Base-by-base conservation (phyloP, 92 coral and sea anemone genomes). In the Zoanthus sansibaricus region DNA sequence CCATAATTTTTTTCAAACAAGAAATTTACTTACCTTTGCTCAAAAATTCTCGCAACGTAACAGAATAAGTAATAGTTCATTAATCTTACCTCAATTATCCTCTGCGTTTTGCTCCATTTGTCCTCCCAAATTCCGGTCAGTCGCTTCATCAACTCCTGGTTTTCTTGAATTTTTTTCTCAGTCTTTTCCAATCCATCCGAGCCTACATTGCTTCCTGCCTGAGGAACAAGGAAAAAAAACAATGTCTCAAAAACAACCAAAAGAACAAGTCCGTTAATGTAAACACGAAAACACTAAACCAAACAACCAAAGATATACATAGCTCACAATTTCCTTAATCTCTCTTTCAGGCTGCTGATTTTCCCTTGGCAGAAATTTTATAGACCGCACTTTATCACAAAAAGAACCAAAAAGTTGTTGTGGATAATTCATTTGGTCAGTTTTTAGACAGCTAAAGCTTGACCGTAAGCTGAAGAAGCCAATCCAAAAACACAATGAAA, bases 41-140 rank as follows among this genome's bases (percentile, higher is more conserved):
- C 58, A 76, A 30, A 49, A 49, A 49, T 7, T 7, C 55, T 49
- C 55, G 55, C 55, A 11, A 49, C 7, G 9, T 49, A 9, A 49
- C 10, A 49, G 55, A 49, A 11, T 49, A 5, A 49, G 55, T 48
- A 49, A 49, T 7, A 49, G 1, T 5, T 49, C 9, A 5, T 18
- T 47, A 55, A 67, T 13, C 62, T 67, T 82, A 95, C 99, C 98
- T 97, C 98, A n/a, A 97, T 97, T 12, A 97, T 89, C 78, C 93
- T 96, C 82, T 97, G 98, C 10, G 99, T 92, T 72, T 91, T 95
- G 78, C 98, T 91, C 99, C 99, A 97, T 82, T 97, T 97, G 72
- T 97, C 99, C 67, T 97, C 99, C 99, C 99, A 97, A 7, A 97
- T 95, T 1, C 99, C 99, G 11, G 99, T 97, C 67, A 97, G 91